Base-by-base conservation (phyloP, 2,888 invertebrate species). In the Tricholauxania praeusta region DNA sequence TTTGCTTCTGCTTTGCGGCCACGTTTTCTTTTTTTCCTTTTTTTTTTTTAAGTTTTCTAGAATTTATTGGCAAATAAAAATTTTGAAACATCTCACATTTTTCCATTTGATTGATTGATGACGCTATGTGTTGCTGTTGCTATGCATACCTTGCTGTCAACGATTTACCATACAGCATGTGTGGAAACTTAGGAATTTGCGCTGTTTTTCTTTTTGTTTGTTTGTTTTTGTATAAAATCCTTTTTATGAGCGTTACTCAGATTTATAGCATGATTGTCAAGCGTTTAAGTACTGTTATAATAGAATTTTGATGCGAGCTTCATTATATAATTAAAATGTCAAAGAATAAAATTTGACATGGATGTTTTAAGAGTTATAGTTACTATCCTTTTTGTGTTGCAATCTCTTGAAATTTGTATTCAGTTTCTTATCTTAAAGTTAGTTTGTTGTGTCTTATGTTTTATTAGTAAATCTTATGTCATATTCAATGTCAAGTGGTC, bases 1-100 rank as follows among this genome's bases (percentile, higher is more conserved):
- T n/a, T 76, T 53, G 65, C 66, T 66, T 71, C 70, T 67, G 55
- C 22, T 19, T 59, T 8, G 59, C 22, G 1, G 59, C 22, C 19
- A 14, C 28, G 7, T 1, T 1, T 8, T 59, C 12, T 59, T 59
- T 14, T 59, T n/a, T 2, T 5, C n/a, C n/a, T n/a, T 8, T 59
- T 22, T 59, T 59, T 14, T 59, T n/a, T 2, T 5, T 17, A 28
- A 28, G 4, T 19, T 22, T 49, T 51, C 51, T 64, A 14, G 65
- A 52, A 65, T 22, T 52, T 14, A 12, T 32, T 66, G n/a, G 28
- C 47, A 47, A 55, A 39, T 53, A 22, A 55, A 47, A 67, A 67
- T 55, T 67, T 53, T 66, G 39, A 47, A 52, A 52, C 32, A 55
- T 55, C 47, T 55, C 53, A 52, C 17, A 32, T 17, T 52, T 47